phyloP scores from a whole-genome alignment of 1,140 invertebrate genomes.

The Adoxophyes honmai region DNA sequence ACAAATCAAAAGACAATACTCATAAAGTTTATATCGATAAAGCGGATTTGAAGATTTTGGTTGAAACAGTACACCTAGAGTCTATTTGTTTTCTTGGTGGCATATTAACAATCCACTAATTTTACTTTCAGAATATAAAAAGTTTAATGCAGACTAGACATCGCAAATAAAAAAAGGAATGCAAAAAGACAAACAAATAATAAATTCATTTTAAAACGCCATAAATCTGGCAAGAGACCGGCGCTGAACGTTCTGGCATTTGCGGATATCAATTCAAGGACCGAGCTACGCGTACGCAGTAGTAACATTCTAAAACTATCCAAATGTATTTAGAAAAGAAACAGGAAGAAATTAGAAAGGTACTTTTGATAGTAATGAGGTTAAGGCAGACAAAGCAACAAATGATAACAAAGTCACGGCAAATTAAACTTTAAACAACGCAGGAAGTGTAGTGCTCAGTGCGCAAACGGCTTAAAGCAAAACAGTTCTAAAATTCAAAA shows the following conservation, averaged over 20 bases:
- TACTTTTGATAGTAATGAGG: too few species aligned
- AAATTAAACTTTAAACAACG: conserved; percentile 4
- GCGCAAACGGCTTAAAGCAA: conserved; percentile 16
- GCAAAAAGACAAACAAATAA: conserved; percentile 42
- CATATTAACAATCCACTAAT: too few species aligned
- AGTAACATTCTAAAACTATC: background rate
- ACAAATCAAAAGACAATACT: too few species aligned
- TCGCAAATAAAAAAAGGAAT: conserved; percentile 24
- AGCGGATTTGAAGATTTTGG: too few species aligned
- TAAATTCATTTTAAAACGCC: conserved; percentile 39
- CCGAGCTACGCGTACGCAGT: background rate
- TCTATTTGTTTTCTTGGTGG: too few species aligned
- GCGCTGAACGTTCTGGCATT: conserved; percentile 21
- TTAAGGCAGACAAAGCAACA: too few species aligned
- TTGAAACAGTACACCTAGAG: too few species aligned
- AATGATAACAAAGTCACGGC: background rate
- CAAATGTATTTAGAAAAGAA: too few species aligned
- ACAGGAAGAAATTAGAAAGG: too few species aligned
- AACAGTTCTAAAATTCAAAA: conserved; percentile 42
- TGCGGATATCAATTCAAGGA: conserved; percentile 26
- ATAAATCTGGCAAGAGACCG: conserved; percentile 28
- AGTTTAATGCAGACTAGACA: background rate
- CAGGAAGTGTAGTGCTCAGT: too few species aligned
- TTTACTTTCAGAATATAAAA: too few species aligned
- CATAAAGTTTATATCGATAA: too few species aligned